phyloP scores from a whole-genome alignment of 1,140 invertebrate species.

The Drosophila azteca region DNA sequence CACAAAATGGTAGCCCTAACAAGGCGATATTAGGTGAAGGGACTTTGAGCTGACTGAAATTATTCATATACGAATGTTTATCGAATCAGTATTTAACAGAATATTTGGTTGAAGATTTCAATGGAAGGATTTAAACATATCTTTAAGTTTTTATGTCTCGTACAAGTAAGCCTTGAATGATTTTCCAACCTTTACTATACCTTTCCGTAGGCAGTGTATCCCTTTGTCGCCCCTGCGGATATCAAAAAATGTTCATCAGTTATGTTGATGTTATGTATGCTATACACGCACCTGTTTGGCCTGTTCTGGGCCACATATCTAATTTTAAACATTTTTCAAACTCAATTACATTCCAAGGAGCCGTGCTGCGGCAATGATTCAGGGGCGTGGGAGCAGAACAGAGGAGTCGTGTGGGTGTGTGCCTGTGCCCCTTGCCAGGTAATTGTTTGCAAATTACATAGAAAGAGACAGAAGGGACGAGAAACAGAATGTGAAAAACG shows the following conservation, averaged over 20 bases:
- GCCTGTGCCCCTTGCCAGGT: constrained; percentile 35
- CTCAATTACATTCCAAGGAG: constrained; percentile 64
- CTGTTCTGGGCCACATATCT: constrained; percentile 38
- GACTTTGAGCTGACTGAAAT: too few species aligned
- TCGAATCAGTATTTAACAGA: too few species aligned
- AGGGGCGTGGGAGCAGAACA: neutral
- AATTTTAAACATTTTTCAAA: constrained; percentile 73
- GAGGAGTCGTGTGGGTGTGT: constrained; percentile 13
- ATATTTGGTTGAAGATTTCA: too few species aligned
- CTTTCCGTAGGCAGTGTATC: neutral
- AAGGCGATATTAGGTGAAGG: neutral
- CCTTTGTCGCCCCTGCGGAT: neutral
- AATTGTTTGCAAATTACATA: constrained; percentile 75
- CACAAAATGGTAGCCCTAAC: constrained; percentile 25
- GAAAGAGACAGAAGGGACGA: constrained; percentile 12
- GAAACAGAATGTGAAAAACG: constrained; percentile 10
- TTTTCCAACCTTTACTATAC: too few species aligned
- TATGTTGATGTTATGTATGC: constrained; percentile 26
- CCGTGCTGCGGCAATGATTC: neutral
- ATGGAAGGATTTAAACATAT: too few species aligned
- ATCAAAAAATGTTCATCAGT: neutral
- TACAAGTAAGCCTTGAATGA: too few species aligned
- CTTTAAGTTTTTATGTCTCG: too few species aligned
- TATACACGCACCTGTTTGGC: constrained; percentile 38
- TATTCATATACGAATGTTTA: too few species aligned